These are phyloP conservation scores for Synaphobranchus kaupii DNA, from an alignment of 2,797 vertebrate genomes.

Conservation along the genomic window DNA sequence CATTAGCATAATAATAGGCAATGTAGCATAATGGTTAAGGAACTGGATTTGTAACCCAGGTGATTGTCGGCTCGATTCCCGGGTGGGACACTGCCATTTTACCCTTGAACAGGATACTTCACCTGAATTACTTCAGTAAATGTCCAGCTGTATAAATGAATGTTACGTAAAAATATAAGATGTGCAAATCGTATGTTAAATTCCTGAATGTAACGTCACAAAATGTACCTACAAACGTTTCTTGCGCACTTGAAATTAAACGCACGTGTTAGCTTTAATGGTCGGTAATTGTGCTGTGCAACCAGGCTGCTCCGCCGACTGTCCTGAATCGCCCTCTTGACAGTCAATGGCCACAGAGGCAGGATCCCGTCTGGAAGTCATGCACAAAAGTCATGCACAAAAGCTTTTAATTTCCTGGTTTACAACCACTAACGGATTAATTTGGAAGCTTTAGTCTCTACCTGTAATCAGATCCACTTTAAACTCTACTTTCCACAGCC, in stretches of 20 bases:
- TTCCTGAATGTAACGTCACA: not conserved
- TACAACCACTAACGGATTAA: not conserved
- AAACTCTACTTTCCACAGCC: slow-evolving; percentile 3
- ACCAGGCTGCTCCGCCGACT: not conserved
- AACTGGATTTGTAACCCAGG: too few species aligned
- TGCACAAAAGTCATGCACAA: not conserved
- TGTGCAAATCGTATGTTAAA: too few species aligned
- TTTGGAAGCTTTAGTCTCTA: not conserved
- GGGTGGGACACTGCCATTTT: too few species aligned
- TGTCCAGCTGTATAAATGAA: too few species aligned
- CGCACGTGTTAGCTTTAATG: not conserved
- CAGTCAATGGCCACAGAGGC: not conserved
- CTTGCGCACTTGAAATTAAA: not conserved
- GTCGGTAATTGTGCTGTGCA: not conserved
- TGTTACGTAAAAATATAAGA: too few species aligned
- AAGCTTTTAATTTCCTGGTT: not conserved
- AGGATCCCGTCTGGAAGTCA: not conserved
- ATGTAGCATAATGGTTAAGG: too few species aligned
- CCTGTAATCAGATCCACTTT: not conserved
- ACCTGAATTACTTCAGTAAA: too few species aligned
- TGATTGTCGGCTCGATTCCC: too few species aligned
- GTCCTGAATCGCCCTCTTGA: not conserved
- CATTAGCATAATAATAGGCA: too few species aligned
- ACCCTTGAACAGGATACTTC: too few species aligned
- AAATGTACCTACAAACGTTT: not conserved